Evolutionary conservation across 2,888 invertebrate genomes (phyloP).

Genomic region (Drosophila differens): DNA sequence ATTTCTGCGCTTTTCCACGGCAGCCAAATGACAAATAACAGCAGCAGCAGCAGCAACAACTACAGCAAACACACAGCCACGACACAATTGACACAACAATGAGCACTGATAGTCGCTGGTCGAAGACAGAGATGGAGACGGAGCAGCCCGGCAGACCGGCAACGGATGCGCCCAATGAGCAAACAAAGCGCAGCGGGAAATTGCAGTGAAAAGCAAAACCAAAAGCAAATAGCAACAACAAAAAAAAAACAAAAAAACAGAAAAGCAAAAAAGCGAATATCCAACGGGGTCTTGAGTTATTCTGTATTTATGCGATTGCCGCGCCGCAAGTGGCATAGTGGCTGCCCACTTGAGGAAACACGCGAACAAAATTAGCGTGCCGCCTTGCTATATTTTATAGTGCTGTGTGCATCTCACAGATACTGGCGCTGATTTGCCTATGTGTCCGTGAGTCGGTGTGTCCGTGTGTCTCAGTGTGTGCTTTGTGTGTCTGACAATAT

Average conservation of each 20-base stretch:
- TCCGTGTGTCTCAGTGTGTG: background rate
- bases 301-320: constrained; percentile 73
- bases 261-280: constrained; percentile 9
- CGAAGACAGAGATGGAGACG: constrained; percentile 39
- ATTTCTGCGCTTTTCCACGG: constrained; percentile 73
- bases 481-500: constrained; percentile 29
- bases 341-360: constrained; percentile 80
- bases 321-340: constrained; percentile 77
- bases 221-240: constrained; percentile 38
- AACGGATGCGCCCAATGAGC: constrained; percentile 82
- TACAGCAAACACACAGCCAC: constrained; percentile 44
- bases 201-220: constrained; percentile 60
- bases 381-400: constrained; percentile 66
- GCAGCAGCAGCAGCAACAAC: constrained; percentile 33
- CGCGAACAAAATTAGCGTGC: constrained; percentile 80
- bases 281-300: constrained; percentile 25
- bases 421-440: constrained; percentile 1
- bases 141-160: constrained; percentile 42
- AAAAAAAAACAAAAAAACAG: constrained; percentile 25
- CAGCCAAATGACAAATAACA: constrained; percentile 76
- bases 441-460: constrained; percentile 13
- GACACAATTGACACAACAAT: constrained; percentile 81
- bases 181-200: constrained; percentile 80
- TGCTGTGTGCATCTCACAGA: constrained; percentile 44
- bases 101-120: constrained; percentile 63